Conservation (phyloP, 2,797 vertebrate species). For the Amazona finschi region DNA sequence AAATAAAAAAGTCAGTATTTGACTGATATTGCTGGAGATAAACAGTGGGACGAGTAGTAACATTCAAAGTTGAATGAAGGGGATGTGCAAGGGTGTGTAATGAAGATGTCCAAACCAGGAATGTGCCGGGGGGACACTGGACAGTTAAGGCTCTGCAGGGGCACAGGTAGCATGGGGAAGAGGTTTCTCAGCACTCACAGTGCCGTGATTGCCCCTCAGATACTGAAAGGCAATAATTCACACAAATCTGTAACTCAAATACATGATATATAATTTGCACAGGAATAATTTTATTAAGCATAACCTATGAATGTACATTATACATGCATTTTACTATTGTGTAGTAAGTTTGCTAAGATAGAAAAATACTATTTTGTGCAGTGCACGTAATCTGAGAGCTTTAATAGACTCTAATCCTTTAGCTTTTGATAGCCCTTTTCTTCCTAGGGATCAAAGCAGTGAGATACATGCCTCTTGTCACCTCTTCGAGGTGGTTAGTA, state of each 20-base stretch:
- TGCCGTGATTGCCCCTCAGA: background rate
- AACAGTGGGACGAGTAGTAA: background rate
- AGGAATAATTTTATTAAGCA: background rate
- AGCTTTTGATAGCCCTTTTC: background rate
- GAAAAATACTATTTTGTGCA: background rate
- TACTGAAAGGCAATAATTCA: background rate
- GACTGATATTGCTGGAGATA: background rate
- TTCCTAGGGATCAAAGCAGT: background rate
- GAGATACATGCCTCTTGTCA: background rate
- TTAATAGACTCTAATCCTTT: background rate
- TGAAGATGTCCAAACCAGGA: background rate
- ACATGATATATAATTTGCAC: background rate
- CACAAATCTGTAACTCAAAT: background rate
- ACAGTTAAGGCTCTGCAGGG: background rate
- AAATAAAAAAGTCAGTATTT: background rate
- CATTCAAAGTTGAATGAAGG: background rate
- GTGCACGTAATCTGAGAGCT: background rate
- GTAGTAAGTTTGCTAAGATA: background rate
- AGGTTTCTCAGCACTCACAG: background rate
- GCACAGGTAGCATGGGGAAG: fast-evolving
- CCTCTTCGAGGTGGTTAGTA: background rate
- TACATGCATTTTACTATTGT: background rate
- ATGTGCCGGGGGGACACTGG: fast-evolving
- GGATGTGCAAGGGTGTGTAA: background rate
- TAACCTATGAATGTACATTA: background rate